A percentile compares a stretch with the other conserved stretches of the same genome.
phyloP scores from a whole-genome alignment of 2,113 vertebrate genomes.

The Cinclus mexicanus region DNA sequence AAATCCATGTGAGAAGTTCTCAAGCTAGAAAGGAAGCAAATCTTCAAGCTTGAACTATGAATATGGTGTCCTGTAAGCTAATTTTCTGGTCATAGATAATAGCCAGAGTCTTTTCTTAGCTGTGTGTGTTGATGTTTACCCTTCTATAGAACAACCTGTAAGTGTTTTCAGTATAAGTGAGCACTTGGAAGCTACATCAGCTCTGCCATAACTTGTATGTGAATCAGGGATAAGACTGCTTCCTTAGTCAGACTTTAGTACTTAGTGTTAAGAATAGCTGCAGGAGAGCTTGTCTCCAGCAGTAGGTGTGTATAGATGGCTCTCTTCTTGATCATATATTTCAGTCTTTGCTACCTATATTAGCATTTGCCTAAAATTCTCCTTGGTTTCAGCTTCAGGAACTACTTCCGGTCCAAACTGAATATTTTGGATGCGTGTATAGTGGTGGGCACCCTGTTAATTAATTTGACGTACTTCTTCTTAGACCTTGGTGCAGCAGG shows the following conservation, averaged over 20 bases:
- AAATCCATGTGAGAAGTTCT: background rate
- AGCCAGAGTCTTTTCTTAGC: background rate
- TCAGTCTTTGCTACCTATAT: background rate
- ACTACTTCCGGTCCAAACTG: conserved; percentile 84
- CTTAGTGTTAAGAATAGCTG: background rate
- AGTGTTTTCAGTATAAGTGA: background rate
- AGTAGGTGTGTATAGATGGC: background rate
- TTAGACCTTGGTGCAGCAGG: conserved; percentile 70
- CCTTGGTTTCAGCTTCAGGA: conserved; percentile 74
- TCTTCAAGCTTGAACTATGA: background rate
- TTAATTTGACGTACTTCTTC: conserved; percentile 81
- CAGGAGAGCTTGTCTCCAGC: background rate
- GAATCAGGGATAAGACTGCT: background rate
- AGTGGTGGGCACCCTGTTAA: conserved; percentile 79
- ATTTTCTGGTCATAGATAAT: background rate
- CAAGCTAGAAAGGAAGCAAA: background rate
- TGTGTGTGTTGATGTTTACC: background rate
- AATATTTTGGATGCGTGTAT: conserved; percentile 85
- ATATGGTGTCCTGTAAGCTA: background rate
- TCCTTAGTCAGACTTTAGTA: background rate
- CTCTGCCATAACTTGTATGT: background rate
- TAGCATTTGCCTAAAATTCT: background rate
- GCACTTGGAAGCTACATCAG: background rate
- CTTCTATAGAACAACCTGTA: background rate
- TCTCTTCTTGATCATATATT: background rate